These are phyloP conservation scores for Chaetops frenatus DNA, from an alignment of 2,113 vertebrate species.

Conservation along the genomic window DNA sequence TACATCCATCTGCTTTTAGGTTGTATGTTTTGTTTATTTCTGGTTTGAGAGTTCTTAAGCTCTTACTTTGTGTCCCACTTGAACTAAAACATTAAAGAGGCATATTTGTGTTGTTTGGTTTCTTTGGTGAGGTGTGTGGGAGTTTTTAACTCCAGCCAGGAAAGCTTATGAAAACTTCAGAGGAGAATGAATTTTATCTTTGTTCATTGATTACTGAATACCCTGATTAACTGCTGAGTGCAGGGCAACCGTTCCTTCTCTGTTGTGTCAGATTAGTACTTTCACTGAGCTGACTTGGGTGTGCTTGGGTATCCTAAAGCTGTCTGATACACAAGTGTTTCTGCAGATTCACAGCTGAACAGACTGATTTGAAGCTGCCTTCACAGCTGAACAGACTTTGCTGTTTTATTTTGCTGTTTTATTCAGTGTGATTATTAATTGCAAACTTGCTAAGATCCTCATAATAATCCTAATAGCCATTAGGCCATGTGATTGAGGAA, in stretches of 20 bases:
- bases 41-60: not conserved
- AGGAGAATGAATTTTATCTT: not conserved
- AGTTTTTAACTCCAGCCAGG: not conserved
- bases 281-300: not conserved
- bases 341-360: not conserved
- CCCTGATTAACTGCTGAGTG: not conserved
- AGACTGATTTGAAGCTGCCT: not conserved
- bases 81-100: not conserved
- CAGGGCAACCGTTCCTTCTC: not conserved
- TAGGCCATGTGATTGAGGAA: not conserved
- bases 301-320: not conserved
- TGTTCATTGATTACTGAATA: not conserved
- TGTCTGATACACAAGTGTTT: not conserved
- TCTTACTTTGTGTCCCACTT: not conserved
- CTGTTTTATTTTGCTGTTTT: not conserved
- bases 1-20: not conserved
- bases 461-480: not conserved
- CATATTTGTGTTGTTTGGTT: conserved; percentile 19
- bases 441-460: not conserved
- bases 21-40: not conserved
- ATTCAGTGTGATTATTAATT: not conserved
- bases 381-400: not conserved
- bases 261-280: not conserved
- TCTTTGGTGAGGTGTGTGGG: conserved; percentile 17
- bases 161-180: not conserved